Evolutionary conservation across 2,113 vertebrate species (phyloP).

Genomic region (Sturnira hondurensis): DNA sequence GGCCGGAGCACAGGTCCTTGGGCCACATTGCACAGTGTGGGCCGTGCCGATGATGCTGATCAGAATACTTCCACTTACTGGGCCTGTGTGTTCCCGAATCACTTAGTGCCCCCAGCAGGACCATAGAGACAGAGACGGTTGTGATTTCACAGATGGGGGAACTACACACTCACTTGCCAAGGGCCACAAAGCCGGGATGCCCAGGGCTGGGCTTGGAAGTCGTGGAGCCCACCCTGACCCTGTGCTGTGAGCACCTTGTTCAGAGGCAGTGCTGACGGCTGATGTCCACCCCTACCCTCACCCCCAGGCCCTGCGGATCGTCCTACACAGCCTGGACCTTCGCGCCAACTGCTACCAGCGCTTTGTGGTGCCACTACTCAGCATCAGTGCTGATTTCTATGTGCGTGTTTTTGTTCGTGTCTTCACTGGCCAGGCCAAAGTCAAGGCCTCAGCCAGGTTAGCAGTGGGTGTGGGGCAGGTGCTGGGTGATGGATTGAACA

Average conservation of each 20-base stretch:
- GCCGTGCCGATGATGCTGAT: rapidly evolving
- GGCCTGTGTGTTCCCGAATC: background rate
- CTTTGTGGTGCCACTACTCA: slow-evolving; percentile 90
- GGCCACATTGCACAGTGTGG: background rate
- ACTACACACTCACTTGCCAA: background rate
- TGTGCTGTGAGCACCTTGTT: background rate
- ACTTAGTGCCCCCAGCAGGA: background rate
- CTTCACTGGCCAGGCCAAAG: slow-evolving; percentile 89
- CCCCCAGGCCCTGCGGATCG: slow-evolving; percentile 88
- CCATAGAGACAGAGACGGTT: background rate
- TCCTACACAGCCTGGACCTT: slow-evolving; percentile 92
- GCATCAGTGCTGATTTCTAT: slow-evolving; percentile 93
- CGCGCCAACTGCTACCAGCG: slow-evolving; percentile 92
- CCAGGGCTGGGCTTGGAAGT: background rate
- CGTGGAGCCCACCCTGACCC: rapidly evolving
- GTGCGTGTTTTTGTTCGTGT: slow-evolving; percentile 91
- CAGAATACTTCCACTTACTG: too few relatives aligned
- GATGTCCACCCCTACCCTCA: rapidly evolving
- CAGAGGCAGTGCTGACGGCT: background rate
- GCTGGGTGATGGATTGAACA: background rate
- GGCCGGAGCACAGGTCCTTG: rapidly evolving
- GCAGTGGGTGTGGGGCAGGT: rapidly evolving
- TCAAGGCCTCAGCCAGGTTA: slow-evolving; percentile 93
- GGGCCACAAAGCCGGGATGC: background rate
- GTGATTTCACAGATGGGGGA: background rate